Conservation (phyloP, 1,140 invertebrate species). For the Drosophila seguyi region DNA sequence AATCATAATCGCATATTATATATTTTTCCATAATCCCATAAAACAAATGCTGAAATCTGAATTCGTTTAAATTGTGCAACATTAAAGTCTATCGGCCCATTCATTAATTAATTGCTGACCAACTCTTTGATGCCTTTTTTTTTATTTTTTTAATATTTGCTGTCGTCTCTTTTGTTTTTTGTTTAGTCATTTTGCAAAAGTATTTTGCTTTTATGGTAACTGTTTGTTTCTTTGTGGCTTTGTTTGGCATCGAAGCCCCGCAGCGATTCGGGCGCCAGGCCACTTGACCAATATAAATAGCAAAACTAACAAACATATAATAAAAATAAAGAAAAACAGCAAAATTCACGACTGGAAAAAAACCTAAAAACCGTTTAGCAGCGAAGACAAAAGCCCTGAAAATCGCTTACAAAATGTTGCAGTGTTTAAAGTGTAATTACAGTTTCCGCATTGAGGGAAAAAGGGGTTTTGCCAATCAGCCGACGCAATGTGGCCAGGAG, state of each 20-base stretch:
- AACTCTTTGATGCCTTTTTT: slow-evolving; percentile 36
- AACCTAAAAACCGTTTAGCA: slow-evolving; percentile 61
- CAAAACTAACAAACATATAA: slow-evolving; percentile 35
- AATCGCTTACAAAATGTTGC: slow-evolving; percentile 75
- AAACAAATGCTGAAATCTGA: slow-evolving; percentile 70
- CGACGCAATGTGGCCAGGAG: slow-evolving; percentile 23
- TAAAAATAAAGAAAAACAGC: slow-evolving; percentile 11
- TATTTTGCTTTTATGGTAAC: slow-evolving; percentile 66
- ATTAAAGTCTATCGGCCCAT: slow-evolving; percentile 43
- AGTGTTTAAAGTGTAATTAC: slow-evolving; percentile 73
- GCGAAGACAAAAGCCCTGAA: slow-evolving; percentile 51
- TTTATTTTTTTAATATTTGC: slow-evolving; percentile 13
- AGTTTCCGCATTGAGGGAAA: slow-evolving; percentile 69
- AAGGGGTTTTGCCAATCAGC: slow-evolving; percentile 54
- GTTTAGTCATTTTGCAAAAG: slow-evolving; percentile 60
- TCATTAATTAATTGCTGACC: slow-evolving; percentile 53
- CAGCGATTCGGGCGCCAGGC: slow-evolving; percentile 54
- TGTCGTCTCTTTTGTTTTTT: slow-evolving; percentile 34
- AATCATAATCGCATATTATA: slow-evolving; percentile 28
- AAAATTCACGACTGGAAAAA: slow-evolving; percentile 46
- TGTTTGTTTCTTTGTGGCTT: slow-evolving; percentile 69
- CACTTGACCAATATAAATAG: slow-evolving; percentile 80
- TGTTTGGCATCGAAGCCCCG: slow-evolving; percentile 49
- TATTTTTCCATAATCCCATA: slow-evolving; percentile 23
- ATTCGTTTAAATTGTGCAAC: slow-evolving; percentile 78